A percentile compares a stretch with the other conserved stretches of the same genome.
Conservation (phyloP, 2,113 vertebrate species). For the western clawed frog (Xenopus tropicalis) region DNA sequence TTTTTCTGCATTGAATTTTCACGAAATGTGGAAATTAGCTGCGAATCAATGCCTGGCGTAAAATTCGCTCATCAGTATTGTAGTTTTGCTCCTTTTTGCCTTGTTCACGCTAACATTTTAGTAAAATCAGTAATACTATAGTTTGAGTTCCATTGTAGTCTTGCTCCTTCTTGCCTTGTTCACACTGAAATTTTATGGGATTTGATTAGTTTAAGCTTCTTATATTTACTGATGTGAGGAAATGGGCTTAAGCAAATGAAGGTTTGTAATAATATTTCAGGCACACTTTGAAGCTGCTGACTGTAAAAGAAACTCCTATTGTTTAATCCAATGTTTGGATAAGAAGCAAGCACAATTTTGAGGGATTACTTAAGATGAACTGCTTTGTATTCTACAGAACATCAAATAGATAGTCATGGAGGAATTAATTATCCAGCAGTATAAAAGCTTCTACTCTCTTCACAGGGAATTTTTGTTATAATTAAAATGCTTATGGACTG, state of each 20-base stretch:
- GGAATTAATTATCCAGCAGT: conserved; percentile 44
- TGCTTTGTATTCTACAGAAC: conserved; percentile 43
- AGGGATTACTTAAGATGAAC: conserved; percentile 44
- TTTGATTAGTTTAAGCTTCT: conserved; percentile 22
- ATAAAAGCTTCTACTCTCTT: conserved; percentile 41
- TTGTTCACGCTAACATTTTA: no score
- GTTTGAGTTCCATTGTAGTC: neutral
- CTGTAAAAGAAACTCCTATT: conserved; percentile 38
- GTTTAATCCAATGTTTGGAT: conserved; percentile 43
- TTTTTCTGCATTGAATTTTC: no score
- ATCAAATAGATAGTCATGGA: conserved; percentile 44
- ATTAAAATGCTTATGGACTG: conserved; percentile 41
- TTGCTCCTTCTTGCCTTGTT: neutral
- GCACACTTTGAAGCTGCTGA: conserved; percentile 34
- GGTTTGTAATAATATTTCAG: conserved; percentile 28
- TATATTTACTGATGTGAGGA: conserved; percentile 31
- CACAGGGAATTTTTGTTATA: conserved; percentile 42
- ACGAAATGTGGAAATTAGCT: no score
- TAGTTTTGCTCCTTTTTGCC: no score
- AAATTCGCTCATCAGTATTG: no score
- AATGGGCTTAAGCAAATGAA: conserved; percentile 23
- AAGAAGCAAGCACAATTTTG: conserved; percentile 42
- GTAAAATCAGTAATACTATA: no score
- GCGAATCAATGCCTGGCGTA: no score
- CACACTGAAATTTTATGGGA: neutral